Evolutionary conservation across 2,888 invertebrate species (phyloP), one percentile per base, ranked within the genome.

Genomic region (Blera fallax): DNA sequence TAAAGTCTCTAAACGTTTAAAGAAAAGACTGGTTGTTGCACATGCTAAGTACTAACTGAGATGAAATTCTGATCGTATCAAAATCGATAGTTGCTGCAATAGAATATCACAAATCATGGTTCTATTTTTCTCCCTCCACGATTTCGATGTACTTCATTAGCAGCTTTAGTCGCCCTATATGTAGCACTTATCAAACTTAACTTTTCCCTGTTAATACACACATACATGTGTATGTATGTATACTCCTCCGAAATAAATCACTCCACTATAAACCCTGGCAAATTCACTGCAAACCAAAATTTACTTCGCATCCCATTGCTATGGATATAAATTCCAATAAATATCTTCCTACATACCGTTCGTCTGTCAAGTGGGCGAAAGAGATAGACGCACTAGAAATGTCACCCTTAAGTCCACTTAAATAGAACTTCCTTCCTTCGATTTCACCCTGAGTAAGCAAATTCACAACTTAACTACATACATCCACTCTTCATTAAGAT

Each of bases 261-360:
- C 45, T 40, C 2, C 2, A n/a, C 37, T 14, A n/a, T 40, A 7
- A 18, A 21, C 21, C 21, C 21, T 21, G 11, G 10, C 45, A 18
- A 48, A 48, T 10, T 21, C 48, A 45, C 21, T 48, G 45, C 48
- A 18, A 4, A 6, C 10, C 10, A 10, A 3, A 45, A 45, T 18
- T 21, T 11, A 11, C 45, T 18, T 43, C 16, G 18, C 43, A 43
- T 43, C 7, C 45, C 18, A 45, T 10, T 3, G 18, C 21, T 21
- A 10, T 7, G 7, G 16, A 27, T 40, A 37, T 67, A 24, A 54
- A 52, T 34, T 52, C 27, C 52, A 67, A 67, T 67, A 67, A 67
- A 37, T 27, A 16, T 27, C 14, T 16, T 16, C 16, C 45, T 10
- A 32, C 7, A 56, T 32, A 34, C 21, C 37, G 6, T 8, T 32